Evolutionary conservation across 2,888 invertebrate genomes (phyloP).

Genomic region (Agriopis marginaria): DNA sequence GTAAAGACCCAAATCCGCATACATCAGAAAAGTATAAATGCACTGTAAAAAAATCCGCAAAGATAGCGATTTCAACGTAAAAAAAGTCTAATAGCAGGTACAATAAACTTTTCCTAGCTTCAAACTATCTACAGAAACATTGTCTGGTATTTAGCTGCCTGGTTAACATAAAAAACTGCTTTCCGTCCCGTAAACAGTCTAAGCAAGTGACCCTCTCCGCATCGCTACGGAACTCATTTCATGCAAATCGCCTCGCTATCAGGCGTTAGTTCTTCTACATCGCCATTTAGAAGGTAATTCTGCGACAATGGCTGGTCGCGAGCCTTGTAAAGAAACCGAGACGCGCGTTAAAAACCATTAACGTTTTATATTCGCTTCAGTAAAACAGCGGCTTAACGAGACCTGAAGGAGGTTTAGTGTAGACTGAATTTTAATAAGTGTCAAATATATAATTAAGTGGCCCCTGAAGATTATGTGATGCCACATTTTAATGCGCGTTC

Average conservation of each 20-base stretch:
- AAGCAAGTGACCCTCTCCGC: conserved; percentile 19
- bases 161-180: conserved; percentile 22
- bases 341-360: conserved; percentile 75
- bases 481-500: neutral
- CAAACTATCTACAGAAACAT: no score
- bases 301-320: conserved; percentile 60
- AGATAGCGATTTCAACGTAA: no score
- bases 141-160: neutral
- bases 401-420: conserved; percentile 32
- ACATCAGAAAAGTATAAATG: no score
- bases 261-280: conserved; percentile 51
- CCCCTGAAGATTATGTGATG: conserved; percentile 4
- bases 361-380: conserved; percentile 62
- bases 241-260: conserved; percentile 45
- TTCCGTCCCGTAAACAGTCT: conserved; percentile 15
- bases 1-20: neutral
- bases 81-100: no score
- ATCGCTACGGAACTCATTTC: conserved; percentile 31
- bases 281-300: conserved; percentile 63
- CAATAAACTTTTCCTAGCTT: no score
- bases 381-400: conserved; percentile 56
- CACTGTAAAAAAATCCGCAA: no score
- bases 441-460: conserved; percentile 11
- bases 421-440: conserved; percentile 30
- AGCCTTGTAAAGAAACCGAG: conserved; percentile 26